Evolutionary conservation across 2,797 vertebrate genomes (phyloP), one percentile per base, ranked within the genome.

Genomic region (Melanogrammus aeglefinus): DNA sequence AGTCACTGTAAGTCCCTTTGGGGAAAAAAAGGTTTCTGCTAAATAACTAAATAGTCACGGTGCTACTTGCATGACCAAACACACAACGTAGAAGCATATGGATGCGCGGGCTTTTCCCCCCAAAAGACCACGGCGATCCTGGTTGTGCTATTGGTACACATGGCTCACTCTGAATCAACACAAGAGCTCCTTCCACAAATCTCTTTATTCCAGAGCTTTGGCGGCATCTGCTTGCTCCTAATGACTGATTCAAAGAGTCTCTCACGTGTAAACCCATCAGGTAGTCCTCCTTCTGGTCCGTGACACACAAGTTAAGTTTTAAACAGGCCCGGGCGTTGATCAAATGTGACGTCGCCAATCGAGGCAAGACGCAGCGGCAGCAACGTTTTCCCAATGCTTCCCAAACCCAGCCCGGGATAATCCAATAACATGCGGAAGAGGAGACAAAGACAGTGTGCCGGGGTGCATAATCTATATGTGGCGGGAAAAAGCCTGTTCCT

Each of bases 371-470:
- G 24, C 14, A 51, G 6, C 13, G 24, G 6, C 13, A 41, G 6
- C 24, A 75, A 47, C 27, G 44, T 8, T 8, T n/a, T 47, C 18
- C 29, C 21, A 39, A 18, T 12, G 4, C 3, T 74, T 18, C 69
- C 69, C 14, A 88, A 84, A 90, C 87, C 81, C 83, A 85, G 86
- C 51, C 85, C 79, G 83, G 89, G 85, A 90, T 88, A 57, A 90
- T 86, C 83, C 31, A 33, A 33, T 81, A 80, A 87, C 87, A 84
- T 84, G 78, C 82, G 78, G 77, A 85, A 85, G 82, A 82, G 83
- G 78, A 86, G 86, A 88, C 88, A 88, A 78, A 78, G 70, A 85
- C 80, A 80, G 84, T 79, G 87, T 81, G 85, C 77, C 73, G 0
- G 75, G 75, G 8, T 44, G 80, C 76, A 33, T 78, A 39, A 13